These are phyloP conservation scores for Parnassius glacialis DNA, from an alignment of 2,888 invertebrate genomes.

Conservation along the genomic window DNA sequence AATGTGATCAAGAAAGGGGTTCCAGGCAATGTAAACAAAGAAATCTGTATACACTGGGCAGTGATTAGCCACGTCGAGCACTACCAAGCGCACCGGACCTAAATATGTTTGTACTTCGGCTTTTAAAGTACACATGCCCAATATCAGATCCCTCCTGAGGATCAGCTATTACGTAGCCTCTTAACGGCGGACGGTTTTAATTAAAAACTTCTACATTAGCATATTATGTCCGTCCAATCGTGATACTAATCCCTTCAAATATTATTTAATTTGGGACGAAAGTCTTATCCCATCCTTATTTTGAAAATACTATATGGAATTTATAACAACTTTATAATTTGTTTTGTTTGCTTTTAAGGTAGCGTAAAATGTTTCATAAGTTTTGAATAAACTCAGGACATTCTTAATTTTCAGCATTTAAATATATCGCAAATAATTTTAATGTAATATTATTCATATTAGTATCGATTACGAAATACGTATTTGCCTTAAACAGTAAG, in stretches of 20 bases:
- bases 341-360: background rate
- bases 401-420: too few species aligned
- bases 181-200: slow-evolving; percentile 78
- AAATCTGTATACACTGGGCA: slow-evolving; percentile 51
- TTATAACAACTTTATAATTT: slow-evolving; percentile 5
- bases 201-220: slow-evolving; percentile 81
- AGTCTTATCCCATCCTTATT: slow-evolving; percentile 22
- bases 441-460: background rate
- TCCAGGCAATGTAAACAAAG: slow-evolving; percentile 61
- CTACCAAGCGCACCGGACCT: slow-evolving; percentile 67
- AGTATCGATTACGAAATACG: slow-evolving; percentile 36
- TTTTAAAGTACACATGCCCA: slow-evolving; percentile 66
- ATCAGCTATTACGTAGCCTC: slow-evolving; percentile 78
- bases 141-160: slow-evolving; percentile 75
- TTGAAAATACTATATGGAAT: slow-evolving; percentile 11
- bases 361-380: too few species aligned
- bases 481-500: slow-evolving; percentile 61
- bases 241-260: slow-evolving; percentile 70
- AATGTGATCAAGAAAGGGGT: slow-evolving; percentile 61
- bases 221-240: slow-evolving; percentile 72
- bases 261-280: slow-evolving; percentile 66
- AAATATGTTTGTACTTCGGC: slow-evolving; percentile 79
- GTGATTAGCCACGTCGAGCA: slow-evolving; percentile 72
- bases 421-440: too few species aligned
- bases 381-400: too few species aligned